phyloP scores from a whole-genome alignment of 2,113 vertebrate genomes.

The Chionodraco myersi region DNA sequence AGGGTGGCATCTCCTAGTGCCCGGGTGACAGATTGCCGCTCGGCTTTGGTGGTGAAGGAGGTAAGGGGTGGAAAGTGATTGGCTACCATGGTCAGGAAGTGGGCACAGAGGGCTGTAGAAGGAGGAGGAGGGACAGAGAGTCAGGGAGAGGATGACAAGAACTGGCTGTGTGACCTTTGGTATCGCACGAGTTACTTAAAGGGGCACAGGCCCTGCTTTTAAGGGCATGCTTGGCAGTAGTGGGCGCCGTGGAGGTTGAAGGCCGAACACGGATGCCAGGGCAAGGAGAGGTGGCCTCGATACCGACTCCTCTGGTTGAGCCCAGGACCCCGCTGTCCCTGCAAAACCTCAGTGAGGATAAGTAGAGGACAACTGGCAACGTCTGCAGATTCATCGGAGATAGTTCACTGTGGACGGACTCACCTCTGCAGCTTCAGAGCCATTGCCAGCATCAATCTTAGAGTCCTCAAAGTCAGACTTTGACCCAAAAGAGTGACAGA shows the following conservation, averaged over 20 bases:
- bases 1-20: slow-evolving; percentile 93
- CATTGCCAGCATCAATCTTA: slow-evolving; percentile 54
- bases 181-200: slow-evolving; percentile 80
- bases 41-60: slow-evolving; percentile 92
- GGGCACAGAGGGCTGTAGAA: slow-evolving; percentile 84
- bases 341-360: slow-evolving; percentile 64
- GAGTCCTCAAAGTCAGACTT: slow-evolving; percentile 69
- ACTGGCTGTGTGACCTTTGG: slow-evolving; percentile 84
- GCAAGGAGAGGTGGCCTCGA: slow-evolving; percentile 70
- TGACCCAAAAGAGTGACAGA: slow-evolving; percentile 37
- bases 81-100: slow-evolving; percentile 94
- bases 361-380: slow-evolving; percentile 70
- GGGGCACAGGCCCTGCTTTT: slow-evolving; percentile 76
- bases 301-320: slow-evolving; percentile 49
- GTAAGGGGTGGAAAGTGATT: slow-evolving; percentile 90
- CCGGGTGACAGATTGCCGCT: slow-evolving; percentile 98
- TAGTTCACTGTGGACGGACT: slow-evolving; percentile 46
- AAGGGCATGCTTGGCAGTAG: slow-evolving; percentile 81
- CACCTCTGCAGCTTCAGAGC: slow-evolving; percentile 58
- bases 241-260: slow-evolving; percentile 60
- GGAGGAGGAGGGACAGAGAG: slow-evolving; percentile 68
- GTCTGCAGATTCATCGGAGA: slow-evolving; percentile 60
- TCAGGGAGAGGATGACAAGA: slow-evolving; percentile 83
- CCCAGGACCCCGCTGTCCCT: slow-evolving; percentile 61
- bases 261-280: slow-evolving; percentile 77